Evolutionary conservation across 2,888 invertebrate genomes (phyloP).

Genomic region (Sphaerophoria taeniata): DNA sequence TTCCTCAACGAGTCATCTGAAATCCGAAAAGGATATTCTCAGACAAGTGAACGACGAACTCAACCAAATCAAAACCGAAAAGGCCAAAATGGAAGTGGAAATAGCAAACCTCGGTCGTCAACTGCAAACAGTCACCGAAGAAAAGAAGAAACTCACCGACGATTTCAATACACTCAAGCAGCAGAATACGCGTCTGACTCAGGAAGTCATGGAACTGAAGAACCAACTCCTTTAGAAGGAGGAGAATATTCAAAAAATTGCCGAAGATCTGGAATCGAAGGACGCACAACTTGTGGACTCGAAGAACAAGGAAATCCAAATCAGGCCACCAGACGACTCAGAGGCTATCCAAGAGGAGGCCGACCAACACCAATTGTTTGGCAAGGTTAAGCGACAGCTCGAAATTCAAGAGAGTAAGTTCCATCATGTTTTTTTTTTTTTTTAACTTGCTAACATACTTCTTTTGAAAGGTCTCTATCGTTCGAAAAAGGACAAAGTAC

Average conservation of each 20-base stretch:
- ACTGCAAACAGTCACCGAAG: slow-evolving; percentile 85
- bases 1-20: slow-evolving; percentile 84
- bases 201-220: slow-evolving; percentile 87
- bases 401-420: too few species aligned
- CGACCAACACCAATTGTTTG: slow-evolving; percentile 87
- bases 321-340: slow-evolving; percentile 84
- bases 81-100: slow-evolving; percentile 88
- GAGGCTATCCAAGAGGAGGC: slow-evolving; percentile 80
- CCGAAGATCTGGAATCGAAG: slow-evolving; percentile 87
- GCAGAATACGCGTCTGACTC: slow-evolving; percentile 85
- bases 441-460: too few species aligned
- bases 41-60: slow-evolving; percentile 88
- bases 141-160: slow-evolving; percentile 87
- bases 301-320: slow-evolving; percentile 88
- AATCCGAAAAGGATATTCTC: slow-evolving; percentile 88
- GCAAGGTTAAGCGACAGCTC: slow-evolving; percentile 82
- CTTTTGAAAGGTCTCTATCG: too few species aligned
- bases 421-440: too few species aligned
- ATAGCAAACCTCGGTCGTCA: slow-evolving; percentile 85
- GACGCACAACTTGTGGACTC: slow-evolving; percentile 88
- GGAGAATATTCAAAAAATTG: slow-evolving; percentile 86
- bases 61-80: slow-evolving; percentile 86
- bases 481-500: too few species aligned
- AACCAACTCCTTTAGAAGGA: slow-evolving; percentile 85
- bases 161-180: slow-evolving; percentile 86